phyloP scores from a whole-genome alignment of 1,140 invertebrate species.

The Drosophila pruinosa region DNA sequence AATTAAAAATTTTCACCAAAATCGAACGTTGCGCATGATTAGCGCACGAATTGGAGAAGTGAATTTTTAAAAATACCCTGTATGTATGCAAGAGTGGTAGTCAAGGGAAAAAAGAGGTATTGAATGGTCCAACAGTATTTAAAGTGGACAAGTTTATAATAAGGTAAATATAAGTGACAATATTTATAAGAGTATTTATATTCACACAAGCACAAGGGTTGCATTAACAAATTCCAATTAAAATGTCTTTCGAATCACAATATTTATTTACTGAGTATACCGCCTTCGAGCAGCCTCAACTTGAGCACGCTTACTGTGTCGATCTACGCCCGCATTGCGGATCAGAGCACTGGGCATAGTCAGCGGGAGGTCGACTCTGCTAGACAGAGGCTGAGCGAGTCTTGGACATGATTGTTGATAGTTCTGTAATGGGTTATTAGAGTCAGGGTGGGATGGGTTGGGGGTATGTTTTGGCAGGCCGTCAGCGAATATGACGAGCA shows the following conservation, averaged over 20 bases:
- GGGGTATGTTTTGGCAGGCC: conserved; percentile 58
- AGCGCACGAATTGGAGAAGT: conserved; percentile 57
- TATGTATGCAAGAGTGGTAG: neutral
- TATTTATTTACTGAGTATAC: conserved; percentile 2
- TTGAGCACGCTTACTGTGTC: neutral
- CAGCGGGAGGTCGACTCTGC: conserved; percentile 44
- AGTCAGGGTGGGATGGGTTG: neutral
- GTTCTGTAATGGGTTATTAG: conserved; percentile 42
- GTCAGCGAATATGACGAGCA: conserved; percentile 26
- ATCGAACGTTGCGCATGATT: conserved; percentile 76
- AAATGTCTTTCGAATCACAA: neutral
- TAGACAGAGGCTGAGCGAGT: conserved; percentile 11
- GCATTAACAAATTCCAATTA: too few species aligned
- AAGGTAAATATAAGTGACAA: too few species aligned
- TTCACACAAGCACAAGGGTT: too few species aligned
- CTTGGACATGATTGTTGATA: conserved; percentile 26
- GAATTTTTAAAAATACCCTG: conserved; percentile 40
- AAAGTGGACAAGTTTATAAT: too few species aligned
- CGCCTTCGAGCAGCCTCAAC: neutral
- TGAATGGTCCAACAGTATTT: too few species aligned
- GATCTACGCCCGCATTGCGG: conserved; percentile 51
- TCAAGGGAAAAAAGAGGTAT: neutral
- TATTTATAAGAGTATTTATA: too few species aligned
- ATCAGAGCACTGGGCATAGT: conserved; percentile 14
- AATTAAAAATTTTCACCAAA: conserved; percentile 78